Base-by-base conservation (phyloP, 2,888 invertebrate species). In the Strigamia maritima region DNA sequence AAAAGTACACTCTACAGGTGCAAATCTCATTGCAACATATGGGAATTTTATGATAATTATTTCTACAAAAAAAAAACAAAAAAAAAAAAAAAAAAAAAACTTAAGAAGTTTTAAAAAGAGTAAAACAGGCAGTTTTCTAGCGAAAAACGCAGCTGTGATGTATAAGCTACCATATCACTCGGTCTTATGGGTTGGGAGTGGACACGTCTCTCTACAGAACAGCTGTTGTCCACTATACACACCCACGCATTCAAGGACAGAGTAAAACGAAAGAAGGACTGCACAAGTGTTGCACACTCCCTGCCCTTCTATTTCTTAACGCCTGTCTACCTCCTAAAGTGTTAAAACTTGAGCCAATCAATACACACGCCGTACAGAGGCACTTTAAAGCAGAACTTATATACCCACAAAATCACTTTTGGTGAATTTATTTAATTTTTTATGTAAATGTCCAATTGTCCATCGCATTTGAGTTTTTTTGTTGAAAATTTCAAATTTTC, bases 141-240 rank as follows among this genome's bases (percentile, higher is more conserved):
- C 49, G n/a, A 49, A 49, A 49, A 49, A 49, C 49, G 49, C 49
- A 49, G 49, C 49, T 49, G 49, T 49, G 49, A 49, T 49, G 19
- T 49, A 49, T 49, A 49, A 49, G 49, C 49, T n/a, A 49, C 49
- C 49, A 49, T 19, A 49, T 49, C 19, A 49, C n/a, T 49, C 49
- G 49, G 49, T 49, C 49, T 49, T 49, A 49, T 49, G 19, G 14
- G 49, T 19, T 49, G 49, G 49, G 49, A 49, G 49, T 49, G 49
- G 49, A 49, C 49, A 49, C 49, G 16, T 49, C 49, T 49, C 49
- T 49, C 49, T 49, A 49, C 49, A 49, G 49, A 49, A 49, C 49
- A 49, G 49, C 49, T 49, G 49, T 49, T 49, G 49, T 49, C 49
- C 49, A 49, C 49, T 49, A 49, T 49, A 49, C 49, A 49, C 49